A percentile compares a stretch with the other conserved stretches of the same genome.
These are phyloP conservation scores for Cephus cinctus DNA, from an alignment of 1,140 invertebrate species.

Conservation along the genomic window DNA sequence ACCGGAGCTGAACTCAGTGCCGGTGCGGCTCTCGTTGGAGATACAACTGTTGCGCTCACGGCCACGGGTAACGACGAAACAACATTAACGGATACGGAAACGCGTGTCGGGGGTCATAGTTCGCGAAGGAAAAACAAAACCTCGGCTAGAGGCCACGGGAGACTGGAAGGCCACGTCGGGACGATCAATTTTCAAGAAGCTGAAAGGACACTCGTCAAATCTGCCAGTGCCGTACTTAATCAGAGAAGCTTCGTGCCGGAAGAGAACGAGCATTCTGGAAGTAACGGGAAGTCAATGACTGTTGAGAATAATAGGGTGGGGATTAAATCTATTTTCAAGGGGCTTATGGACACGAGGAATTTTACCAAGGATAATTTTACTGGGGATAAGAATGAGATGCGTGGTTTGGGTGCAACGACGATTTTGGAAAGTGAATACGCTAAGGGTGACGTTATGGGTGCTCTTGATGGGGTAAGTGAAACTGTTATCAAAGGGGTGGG, in stretches of 20 bases:
- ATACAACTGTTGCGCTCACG: constrained; percentile 19
- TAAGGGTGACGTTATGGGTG: no score
- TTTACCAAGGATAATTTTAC: no score
- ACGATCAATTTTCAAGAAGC: neutral
- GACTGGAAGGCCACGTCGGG: neutral
- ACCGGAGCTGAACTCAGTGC: constrained; percentile 47
- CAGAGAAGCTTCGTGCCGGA: constrained; percentile 20
- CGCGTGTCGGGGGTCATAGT: constrained; percentile 5
- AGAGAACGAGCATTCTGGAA: constrained; percentile 2
- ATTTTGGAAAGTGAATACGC: no score
- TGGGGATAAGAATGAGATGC: no score
- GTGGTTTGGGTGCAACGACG: no score
- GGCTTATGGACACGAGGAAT: no score
- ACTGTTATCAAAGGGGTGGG: no score
- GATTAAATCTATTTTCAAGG: no score
- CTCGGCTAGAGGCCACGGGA: neutral
- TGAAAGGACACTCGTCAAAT: constrained; percentile 12
- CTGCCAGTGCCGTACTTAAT: constrained; percentile 37
- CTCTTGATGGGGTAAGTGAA: no score
- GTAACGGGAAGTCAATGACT: constrained; percentile 9
- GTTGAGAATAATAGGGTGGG: constrained; percentile 5
- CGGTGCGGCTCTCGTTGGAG: constrained; percentile 47
- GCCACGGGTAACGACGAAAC: constrained; percentile 3
- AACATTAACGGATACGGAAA: constrained; percentile 1
- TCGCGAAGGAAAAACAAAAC: constrained; percentile 4